These are phyloP conservation scores for Sarcophaga peregrina DNA, from an alignment of 1,140 invertebrate genomes.

Conservation along the genomic window DNA sequence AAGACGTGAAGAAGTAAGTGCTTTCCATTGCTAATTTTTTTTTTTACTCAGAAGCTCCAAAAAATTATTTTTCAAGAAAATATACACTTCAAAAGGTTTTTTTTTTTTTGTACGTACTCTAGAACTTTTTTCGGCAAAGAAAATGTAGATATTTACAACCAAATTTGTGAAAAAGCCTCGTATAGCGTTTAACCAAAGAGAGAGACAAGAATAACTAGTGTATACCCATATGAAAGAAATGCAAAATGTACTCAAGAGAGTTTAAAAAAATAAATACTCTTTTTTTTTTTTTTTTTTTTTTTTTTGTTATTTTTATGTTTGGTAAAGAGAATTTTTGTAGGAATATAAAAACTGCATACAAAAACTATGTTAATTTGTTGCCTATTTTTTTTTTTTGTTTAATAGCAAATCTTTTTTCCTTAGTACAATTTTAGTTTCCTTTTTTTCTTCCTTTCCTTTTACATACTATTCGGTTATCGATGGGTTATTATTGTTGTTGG, in stretches of 20 bases:
- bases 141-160: neutral
- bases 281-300: no score
- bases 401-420: no score
- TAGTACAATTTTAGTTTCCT: no score
- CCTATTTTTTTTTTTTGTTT: no score
- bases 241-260: neutral
- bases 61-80: neutral
- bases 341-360: no score
- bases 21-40: neutral
- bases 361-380: no score
- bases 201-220: constrained; percentile 9
- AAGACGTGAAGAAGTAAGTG: constrained; percentile 93
- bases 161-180: no score
- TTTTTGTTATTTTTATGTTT: no score
- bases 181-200: neutral
- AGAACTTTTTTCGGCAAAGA: neutral
- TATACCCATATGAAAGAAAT: neutral
- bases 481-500: neutral
- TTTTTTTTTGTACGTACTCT: neutral
- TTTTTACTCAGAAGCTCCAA: neutral
- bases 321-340: no score
- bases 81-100: neutral
- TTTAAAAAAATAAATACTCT: no score
- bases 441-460: no score
- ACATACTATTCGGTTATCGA: no score